A percentile compares a stretch with the other conserved stretches of the same genome.
Conservation (phyloP, 2,888 invertebrate species). For the Siphlonurus alternatus region DNA sequence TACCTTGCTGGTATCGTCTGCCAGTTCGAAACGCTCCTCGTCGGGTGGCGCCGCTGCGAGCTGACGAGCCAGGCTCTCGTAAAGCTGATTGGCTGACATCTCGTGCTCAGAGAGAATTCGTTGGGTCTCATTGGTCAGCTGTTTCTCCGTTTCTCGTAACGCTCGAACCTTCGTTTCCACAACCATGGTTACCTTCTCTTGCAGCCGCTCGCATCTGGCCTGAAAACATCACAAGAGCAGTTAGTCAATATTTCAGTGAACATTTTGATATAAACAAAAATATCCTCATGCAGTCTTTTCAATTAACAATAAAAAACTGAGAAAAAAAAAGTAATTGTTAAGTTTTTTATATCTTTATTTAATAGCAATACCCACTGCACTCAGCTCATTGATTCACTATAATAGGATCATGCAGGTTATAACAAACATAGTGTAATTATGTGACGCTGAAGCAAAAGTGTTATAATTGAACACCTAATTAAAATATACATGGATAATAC, state of each 20-base stretch:
- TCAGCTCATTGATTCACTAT: no score
- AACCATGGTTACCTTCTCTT: background rate
- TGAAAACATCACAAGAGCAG: no score
- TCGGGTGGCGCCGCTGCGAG: background rate
- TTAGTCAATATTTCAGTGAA: no score
- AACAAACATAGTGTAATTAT: no score
- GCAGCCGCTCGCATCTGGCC: background rate
- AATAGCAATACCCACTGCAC: no score
- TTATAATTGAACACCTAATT: no score
- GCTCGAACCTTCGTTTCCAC: background rate
- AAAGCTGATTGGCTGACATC: background rate
- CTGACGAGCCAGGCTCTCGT: background rate
- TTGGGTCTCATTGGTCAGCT: background rate
- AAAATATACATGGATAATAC: no score
- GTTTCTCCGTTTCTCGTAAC: background rate
- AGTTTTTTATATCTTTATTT: no score
- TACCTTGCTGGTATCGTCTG: background rate
- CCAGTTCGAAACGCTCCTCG: background rate
- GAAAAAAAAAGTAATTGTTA: no score
- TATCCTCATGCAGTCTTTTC: background rate
- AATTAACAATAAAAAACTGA: background rate
- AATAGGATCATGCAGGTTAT: no score
- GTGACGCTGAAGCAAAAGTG: no score
- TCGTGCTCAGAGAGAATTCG: background rate
- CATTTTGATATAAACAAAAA: no score